Evolutionary conservation across 2,113 vertebrate species (phyloP).

Genomic region (Numenius arquata): DNA sequence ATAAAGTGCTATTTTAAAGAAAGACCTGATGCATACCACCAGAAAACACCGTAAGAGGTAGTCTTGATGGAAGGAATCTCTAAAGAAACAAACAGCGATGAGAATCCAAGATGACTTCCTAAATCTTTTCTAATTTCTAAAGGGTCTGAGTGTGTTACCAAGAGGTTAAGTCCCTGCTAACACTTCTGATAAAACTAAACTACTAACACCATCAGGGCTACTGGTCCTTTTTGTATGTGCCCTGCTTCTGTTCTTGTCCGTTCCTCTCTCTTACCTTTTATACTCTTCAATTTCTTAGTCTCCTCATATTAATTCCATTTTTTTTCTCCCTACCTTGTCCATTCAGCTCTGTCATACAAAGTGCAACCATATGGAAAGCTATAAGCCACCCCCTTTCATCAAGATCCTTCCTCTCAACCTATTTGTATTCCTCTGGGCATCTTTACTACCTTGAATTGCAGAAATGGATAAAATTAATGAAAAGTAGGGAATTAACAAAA

Average conservation of each 20-base stretch:
- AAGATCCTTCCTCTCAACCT: not conserved
- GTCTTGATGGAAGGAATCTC: not conserved
- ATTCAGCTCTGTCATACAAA: not conserved
- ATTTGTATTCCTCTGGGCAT: not conserved
- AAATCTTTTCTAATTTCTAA: not conserved
- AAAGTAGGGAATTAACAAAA: not conserved
- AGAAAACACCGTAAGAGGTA: not conserved
- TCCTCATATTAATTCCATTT: not conserved
- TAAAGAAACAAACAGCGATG: not conserved
- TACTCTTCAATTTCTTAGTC: not conserved
- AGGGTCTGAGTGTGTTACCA: not conserved
- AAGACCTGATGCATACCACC: not conserved
- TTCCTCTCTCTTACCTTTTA: not conserved
- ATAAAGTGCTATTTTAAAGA: not conserved
- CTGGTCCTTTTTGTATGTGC: not conserved
- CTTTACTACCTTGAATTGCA: not conserved
- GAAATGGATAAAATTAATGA: not conserved
- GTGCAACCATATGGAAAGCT: not conserved
- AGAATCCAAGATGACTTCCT: not conserved
- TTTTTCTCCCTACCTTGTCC: not conserved
- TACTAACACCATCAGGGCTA: not conserved
- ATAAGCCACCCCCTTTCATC: not conserved
- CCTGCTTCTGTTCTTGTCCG: not conserved
- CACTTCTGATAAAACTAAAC: not conserved
- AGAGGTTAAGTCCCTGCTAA: not conserved